phyloP scores from a whole-genome alignment of 2,888 invertebrate genomes.

The Morpho deidamia region DNA sequence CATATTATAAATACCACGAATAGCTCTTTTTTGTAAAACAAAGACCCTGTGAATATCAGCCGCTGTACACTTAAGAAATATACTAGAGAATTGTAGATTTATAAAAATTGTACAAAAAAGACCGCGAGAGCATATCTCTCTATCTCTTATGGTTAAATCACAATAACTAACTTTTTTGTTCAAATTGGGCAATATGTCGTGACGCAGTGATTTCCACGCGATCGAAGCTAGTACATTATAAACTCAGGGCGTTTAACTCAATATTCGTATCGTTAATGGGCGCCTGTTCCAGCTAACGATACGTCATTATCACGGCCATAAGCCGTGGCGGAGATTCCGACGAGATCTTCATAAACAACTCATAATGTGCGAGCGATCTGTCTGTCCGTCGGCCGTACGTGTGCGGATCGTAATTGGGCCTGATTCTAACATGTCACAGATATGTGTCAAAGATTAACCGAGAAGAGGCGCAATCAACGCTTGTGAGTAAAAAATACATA shows the following conservation, averaged over 20 bases:
- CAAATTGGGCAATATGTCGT: too few relatives aligned
- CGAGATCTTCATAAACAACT: conserved; percentile 37
- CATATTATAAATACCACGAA: too few relatives aligned
- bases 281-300: conserved; percentile 10
- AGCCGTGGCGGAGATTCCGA: conserved; percentile 5
- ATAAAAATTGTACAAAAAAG: too few relatives aligned
- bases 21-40: too few relatives aligned
- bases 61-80: too few relatives aligned
- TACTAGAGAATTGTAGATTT: too few relatives aligned
- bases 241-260: not conserved
- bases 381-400: conserved; percentile 18
- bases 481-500: not conserved
- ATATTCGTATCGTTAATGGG: conserved; percentile 1
- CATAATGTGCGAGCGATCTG: conserved; percentile 29
- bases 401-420: conserved; percentile 24
- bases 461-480: not conserved
- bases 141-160: too few relatives aligned
- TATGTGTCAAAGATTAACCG: conserved; percentile 14
- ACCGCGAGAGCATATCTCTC: too few relatives aligned
- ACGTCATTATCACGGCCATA: conserved; percentile 18
- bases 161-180: too few relatives aligned
- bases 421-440: conserved; percentile 17
- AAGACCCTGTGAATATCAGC: too few relatives aligned
- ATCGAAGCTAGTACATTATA: not conserved
- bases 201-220: too few relatives aligned